These are phyloP conservation scores for Dryadula phaetusa DNA, from an alignment of 2,888 invertebrate genomes.

Conservation along the genomic window DNA sequence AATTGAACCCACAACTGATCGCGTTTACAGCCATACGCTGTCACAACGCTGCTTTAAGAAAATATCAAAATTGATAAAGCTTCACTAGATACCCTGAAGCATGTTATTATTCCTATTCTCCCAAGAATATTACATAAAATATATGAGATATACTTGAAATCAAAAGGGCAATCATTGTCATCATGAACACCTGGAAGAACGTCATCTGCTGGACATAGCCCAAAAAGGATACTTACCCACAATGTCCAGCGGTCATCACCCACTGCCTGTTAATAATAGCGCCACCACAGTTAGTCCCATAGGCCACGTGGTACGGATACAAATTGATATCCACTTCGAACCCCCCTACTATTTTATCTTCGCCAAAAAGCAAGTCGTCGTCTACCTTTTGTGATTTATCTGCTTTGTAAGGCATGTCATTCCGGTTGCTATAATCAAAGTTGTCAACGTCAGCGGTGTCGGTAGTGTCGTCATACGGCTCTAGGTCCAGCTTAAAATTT, in stretches of 20 bases:
- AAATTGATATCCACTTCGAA: conserved; percentile 70
- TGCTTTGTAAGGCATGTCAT: conserved; percentile 26
- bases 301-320: conserved; percentile 76
- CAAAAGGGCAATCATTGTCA: too few species aligned
- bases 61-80: too few species aligned
- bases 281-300: conserved; percentile 76
- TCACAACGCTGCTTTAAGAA: too few species aligned
- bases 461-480: conserved; percentile 64
- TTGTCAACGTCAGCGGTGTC: conserved; percentile 64
- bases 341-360: conserved; percentile 76
- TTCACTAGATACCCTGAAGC: too few species aligned
- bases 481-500: conserved; percentile 60
- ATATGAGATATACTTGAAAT: too few species aligned
- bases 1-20: too few species aligned
- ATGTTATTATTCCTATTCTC: too few species aligned
- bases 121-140: too few species aligned
- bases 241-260: conserved; percentile 77
- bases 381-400: conserved; percentile 19
- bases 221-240: conserved; percentile 64
- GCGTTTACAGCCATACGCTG: too few species aligned
- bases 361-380: conserved; percentile 52
- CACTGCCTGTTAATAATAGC: conserved; percentile 72
- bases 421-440: conserved; percentile 58
- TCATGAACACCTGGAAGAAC: too few species aligned
- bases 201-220: too few species aligned